Conservation (phyloP, 2,797 vertebrate species). For the Halcyon chelicuti region DNA sequence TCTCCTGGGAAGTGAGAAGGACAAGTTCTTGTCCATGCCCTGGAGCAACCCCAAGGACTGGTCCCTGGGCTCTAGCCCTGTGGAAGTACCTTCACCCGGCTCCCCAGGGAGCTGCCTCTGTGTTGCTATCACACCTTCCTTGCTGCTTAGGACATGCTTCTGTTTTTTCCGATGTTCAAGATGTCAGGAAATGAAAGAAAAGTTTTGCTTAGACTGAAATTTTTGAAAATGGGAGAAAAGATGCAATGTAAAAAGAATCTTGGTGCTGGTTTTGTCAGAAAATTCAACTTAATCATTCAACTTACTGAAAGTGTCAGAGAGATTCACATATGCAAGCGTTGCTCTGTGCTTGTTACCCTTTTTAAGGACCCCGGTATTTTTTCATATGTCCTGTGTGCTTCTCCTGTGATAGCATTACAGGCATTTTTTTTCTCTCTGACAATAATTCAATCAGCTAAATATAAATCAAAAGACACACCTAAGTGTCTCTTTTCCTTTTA, state of each 20-base stretch:
- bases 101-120: background rate
- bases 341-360: background rate
- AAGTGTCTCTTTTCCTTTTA: background rate
- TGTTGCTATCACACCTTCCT: background rate
- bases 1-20: background rate
- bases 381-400: background rate
- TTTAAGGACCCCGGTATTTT: background rate
- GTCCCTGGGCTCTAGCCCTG: background rate
- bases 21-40: background rate
- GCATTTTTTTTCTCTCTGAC: background rate
- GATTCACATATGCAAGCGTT: background rate
- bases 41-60: background rate
- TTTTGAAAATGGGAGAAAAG: background rate
- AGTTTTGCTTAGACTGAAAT: background rate
- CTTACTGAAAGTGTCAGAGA: background rate
- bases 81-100: background rate
- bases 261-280: background rate
- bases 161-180: background rate
- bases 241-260: background rate
- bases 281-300: background rate
- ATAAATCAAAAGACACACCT: conserved; percentile 28
- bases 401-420: background rate
- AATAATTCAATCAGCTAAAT: conserved; percentile 31
- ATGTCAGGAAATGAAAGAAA: background rate
- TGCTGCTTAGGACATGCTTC: background rate